Conservation (phyloP, 2,113 vertebrate species). For the Hemiprocne comata region DNA sequence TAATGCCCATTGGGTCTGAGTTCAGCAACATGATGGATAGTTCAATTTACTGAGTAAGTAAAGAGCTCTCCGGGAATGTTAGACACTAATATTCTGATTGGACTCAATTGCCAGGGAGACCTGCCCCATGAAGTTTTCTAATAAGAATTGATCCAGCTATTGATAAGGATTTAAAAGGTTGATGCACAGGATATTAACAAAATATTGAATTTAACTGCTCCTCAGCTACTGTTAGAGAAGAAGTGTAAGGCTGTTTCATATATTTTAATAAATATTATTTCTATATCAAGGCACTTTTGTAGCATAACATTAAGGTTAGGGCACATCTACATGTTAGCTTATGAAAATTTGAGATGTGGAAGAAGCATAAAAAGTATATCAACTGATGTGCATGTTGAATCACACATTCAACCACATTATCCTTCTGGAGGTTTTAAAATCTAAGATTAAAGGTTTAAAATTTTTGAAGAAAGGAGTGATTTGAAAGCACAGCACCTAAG, state of each 20-base stretch:
- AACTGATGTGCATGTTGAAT: neutral
- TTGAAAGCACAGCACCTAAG: neutral
- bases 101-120: neutral
- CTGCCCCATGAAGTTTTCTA: neutral
- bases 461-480: neutral
- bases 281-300: neutral
- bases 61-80: neutral
- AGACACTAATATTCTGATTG: slow-evolving; percentile 35
- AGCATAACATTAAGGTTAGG: neutral
- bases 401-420: neutral
- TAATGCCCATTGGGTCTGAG: neutral
- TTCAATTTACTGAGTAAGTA: slow-evolving; percentile 28
- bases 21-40: neutral
- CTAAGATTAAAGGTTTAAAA: neutral
- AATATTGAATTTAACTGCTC: neutral
- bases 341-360: neutral
- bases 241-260: neutral
- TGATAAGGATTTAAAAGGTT: slow-evolving; percentile 6
- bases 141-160: slow-evolving; percentile 11
- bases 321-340: neutral
- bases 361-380: neutral
- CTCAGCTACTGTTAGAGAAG: neutral
- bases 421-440: neutral
- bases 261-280: neutral
- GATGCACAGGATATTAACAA: neutral